phyloP scores from a whole-genome alignment of 2,888 invertebrate genomes.

The Heliothis peltigera region DNA sequence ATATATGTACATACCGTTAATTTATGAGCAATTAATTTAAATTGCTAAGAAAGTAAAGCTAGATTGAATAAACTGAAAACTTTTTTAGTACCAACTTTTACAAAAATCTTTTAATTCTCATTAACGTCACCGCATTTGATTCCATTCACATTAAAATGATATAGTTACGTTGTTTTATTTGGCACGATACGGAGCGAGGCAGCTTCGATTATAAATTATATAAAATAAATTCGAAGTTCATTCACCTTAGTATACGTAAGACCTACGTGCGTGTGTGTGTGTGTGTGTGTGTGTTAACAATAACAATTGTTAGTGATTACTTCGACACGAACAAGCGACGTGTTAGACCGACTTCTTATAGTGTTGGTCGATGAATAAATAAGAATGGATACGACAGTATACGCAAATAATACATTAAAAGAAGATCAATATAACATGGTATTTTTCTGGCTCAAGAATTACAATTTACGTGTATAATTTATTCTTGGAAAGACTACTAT shows the following conservation, averaged over 20 bases:
- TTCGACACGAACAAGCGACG: conserved; percentile 68
- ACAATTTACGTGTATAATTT: too few relatives aligned
- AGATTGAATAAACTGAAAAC: too few relatives aligned
- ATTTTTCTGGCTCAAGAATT: too few relatives aligned
- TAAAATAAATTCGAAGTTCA: conserved; percentile 53
- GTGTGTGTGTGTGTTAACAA: conserved; percentile 55
- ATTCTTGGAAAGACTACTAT: too few relatives aligned
- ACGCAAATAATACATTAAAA: too few relatives aligned
- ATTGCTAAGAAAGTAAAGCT: too few relatives aligned
- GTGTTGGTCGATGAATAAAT: conserved; percentile 23
- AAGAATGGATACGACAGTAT: conserved; percentile 41
- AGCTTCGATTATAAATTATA: conserved; percentile 47
- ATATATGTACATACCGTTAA: too few relatives aligned
- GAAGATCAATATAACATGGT: too few relatives aligned
- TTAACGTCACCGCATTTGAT: conserved; percentile 30
- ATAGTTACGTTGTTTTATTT: conserved; percentile 50
- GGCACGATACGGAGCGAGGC: conserved; percentile 34
- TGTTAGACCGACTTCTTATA: conserved; percentile 24
- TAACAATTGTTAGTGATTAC: conserved; percentile 77
- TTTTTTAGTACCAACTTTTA: not conserved
- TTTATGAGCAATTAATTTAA: too few relatives aligned
- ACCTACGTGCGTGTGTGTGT: conserved; percentile 9
- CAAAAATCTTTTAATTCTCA: conserved; percentile 1
- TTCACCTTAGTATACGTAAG: conserved; percentile 49
- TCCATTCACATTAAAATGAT: conserved; percentile 1